Evolutionary conservation across 2,888 invertebrate genomes (phyloP).

Genomic region (Euspilapteryx auroguttella): DNA sequence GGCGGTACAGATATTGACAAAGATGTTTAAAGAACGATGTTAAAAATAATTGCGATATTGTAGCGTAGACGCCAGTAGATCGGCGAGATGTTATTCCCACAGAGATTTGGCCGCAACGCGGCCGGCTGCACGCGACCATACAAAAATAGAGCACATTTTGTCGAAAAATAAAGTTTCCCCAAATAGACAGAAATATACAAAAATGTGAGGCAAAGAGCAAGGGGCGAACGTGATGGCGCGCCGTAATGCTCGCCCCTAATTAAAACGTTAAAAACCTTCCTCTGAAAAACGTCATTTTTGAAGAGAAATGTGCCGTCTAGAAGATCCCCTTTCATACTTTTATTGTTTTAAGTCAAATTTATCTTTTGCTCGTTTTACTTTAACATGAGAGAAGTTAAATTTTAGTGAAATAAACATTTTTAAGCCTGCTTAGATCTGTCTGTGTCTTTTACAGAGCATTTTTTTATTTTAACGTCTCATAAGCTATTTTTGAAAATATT

Average conservation of each 20-base stretch:
- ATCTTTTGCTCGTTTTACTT: slow-evolving; percentile 27
- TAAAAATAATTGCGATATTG: slow-evolving; percentile 5
- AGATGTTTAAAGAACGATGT: background rate
- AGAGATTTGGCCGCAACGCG: slow-evolving; percentile 47
- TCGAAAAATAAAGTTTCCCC: slow-evolving; percentile 60
- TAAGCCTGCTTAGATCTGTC: too few species aligned
- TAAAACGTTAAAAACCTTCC: slow-evolving; percentile 60
- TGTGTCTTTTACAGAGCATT: too few species aligned
- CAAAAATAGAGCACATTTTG: slow-evolving; percentile 56
- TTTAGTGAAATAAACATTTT: background rate
- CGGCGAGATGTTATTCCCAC: slow-evolving; percentile 46
- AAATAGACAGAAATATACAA: slow-evolving; percentile 61
- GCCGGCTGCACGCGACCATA: slow-evolving; percentile 51
- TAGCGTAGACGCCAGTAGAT: slow-evolving; percentile 6
- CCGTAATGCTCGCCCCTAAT: slow-evolving; percentile 61
- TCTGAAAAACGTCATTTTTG: slow-evolving; percentile 58
- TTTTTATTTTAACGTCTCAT: too few species aligned
- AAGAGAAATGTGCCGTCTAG: slow-evolving; percentile 57
- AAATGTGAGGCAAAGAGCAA: slow-evolving; percentile 54
- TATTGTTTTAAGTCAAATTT: slow-evolving; percentile 18
- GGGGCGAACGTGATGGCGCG: slow-evolving; percentile 56
- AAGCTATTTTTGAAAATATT: too few species aligned
- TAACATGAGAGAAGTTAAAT: slow-evolving; percentile 15
- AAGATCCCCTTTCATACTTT: slow-evolving; percentile 48
- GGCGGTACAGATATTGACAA: too few species aligned